phyloP scores from a whole-genome alignment of 2,797 vertebrate species.

The Serranus cabrilla region DNA sequence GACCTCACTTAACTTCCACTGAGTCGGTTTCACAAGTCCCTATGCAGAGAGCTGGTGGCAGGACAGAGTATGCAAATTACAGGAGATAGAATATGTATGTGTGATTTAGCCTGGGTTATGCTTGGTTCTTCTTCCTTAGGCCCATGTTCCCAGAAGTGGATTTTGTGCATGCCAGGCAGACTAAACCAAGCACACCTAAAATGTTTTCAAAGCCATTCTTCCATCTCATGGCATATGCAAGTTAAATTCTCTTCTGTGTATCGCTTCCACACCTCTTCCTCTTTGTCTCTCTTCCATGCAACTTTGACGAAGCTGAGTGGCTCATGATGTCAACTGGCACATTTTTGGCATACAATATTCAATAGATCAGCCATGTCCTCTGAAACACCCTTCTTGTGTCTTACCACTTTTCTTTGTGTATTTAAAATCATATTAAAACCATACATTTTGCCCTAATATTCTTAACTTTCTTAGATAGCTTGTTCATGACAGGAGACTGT shows the following conservation, averaged over 20 bases:
- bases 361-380: slow-evolving; percentile 5
- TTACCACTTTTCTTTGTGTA: slow-evolving; percentile 3
- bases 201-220: slow-evolving; percentile 53
- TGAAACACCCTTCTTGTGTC: slow-evolving; percentile 1
- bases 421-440: slow-evolving; percentile 2
- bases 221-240: slow-evolving; percentile 42
- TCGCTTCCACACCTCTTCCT: slow-evolving; percentile 8
- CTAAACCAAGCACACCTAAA: slow-evolving; percentile 48
- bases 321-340: slow-evolving; percentile 24
- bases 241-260: slow-evolving; percentile 12
- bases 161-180: slow-evolving; percentile 37
- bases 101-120: slow-evolving; percentile 39
- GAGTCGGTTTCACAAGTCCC: slow-evolving; percentile 6
- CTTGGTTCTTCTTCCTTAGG: slow-evolving; percentile 25
- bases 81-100: slow-evolving; percentile 48
- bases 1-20: slow-evolving; percentile 12
- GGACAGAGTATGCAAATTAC: slow-evolving; percentile 41
- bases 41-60: slow-evolving; percentile 25
- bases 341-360: slow-evolving; percentile 7
- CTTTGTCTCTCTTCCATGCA: slow-evolving; percentile 28
- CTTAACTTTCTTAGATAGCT: background rate
- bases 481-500: background rate
- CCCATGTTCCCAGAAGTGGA: slow-evolving; percentile 43
- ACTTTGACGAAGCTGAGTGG: slow-evolving; percentile 25
- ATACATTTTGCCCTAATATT: slow-evolving; percentile 6